A percentile compares a stretch with the other conserved stretches of the same genome.
phyloP scores from a whole-genome alignment of 2,888 invertebrate genomes.

The Phyto melanocephala region DNA sequence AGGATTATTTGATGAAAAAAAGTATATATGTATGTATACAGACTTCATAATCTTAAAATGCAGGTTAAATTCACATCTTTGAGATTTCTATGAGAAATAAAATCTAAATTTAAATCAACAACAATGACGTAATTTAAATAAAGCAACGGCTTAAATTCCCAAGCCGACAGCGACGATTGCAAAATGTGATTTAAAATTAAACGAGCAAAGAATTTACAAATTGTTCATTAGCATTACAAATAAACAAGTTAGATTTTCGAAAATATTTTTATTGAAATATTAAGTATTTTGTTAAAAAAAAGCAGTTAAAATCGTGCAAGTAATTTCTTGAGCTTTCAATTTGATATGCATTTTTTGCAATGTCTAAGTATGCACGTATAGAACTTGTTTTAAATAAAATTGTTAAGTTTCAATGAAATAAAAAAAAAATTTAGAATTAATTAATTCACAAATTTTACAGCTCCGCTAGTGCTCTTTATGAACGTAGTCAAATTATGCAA shows the following conservation, averaged over 20 bases:
- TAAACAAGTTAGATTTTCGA: background rate
- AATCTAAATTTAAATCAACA: background rate
- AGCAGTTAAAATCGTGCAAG: background rate
- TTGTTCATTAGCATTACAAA: constrained; percentile 26
- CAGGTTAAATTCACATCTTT: constrained; percentile 36
- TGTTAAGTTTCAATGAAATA: too few species aligned
- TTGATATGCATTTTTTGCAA: background rate
- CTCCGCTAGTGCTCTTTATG: too few species aligned
- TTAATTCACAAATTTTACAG: too few species aligned
- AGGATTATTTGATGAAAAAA: background rate
- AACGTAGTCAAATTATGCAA: too few species aligned
- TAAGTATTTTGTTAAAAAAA: background rate
- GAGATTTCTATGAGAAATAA: too few species aligned
- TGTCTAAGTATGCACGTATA: too few species aligned
- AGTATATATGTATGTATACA: constrained; percentile 27
- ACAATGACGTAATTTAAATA: background rate
- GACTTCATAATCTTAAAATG: constrained; percentile 17
- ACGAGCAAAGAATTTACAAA: background rate
- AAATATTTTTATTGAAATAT: background rate
- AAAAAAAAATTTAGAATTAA: too few species aligned
- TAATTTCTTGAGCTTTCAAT: background rate
- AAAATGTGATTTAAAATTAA: background rate
- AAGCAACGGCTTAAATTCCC: background rate
- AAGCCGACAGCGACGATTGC: background rate
- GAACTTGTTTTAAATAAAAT: too few species aligned